phyloP scores from a whole-genome alignment of 2,113 vertebrate species.

The Numida meleagris region DNA sequence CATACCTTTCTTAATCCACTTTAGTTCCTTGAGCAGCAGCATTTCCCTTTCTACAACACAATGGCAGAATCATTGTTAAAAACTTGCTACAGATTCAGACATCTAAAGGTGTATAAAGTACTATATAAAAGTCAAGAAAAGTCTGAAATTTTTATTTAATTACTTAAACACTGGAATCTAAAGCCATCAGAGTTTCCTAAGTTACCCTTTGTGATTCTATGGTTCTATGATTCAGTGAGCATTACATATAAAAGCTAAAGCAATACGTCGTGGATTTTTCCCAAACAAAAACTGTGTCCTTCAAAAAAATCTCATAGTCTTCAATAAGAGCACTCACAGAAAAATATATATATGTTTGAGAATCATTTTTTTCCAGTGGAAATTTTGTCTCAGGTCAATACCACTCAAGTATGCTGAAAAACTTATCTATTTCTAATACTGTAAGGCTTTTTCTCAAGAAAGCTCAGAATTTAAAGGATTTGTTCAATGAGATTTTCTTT shows the following conservation, averaged over 20 bases:
- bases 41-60: neutral
- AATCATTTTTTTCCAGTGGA: neutral
- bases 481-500: neutral
- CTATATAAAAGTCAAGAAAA: too few species aligned
- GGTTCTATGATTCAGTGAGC: too few species aligned
- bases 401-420: neutral
- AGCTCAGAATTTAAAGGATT: neutral
- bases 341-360: neutral
- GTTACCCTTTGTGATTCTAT: too few species aligned
- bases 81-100: neutral
- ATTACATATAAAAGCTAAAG: neutral
- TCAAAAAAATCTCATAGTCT: neutral
- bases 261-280: neutral
- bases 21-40: neutral
- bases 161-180: too few species aligned
- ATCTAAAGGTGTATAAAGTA: too few species aligned
- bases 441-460: neutral
- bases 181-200: too few species aligned
- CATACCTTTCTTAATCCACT: neutral
- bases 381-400: neutral
- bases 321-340: neutral
- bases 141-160: too few species aligned
- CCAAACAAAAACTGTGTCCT: neutral
- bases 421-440: neutral
- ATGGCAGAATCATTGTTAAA: neutral